phyloP scores from a whole-genome alignment of 2,888 invertebrate species.

The Mimas tiliae region DNA sequence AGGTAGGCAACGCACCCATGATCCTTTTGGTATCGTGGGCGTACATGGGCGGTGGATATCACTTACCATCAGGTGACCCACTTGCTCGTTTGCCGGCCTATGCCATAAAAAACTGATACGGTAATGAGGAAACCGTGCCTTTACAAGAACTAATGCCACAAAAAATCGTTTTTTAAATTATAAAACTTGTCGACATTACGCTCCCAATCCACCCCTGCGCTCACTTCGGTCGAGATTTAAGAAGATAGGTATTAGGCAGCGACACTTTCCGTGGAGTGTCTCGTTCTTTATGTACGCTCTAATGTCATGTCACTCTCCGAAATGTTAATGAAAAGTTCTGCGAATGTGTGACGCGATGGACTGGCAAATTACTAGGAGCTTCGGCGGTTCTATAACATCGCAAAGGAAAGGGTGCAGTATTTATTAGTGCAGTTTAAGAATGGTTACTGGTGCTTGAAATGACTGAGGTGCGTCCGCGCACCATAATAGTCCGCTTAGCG shows the following conservation, averaged over 20 bases:
- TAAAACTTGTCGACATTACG: background rate
- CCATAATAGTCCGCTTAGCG: too few relatives aligned
- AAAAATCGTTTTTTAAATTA: too few relatives aligned
- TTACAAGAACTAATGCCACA: too few relatives aligned
- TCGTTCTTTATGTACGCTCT: constrained; percentile 56
- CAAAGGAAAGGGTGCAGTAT: constrained; percentile 1
- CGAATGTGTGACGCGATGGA: constrained; percentile 32
- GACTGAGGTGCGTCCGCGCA: too few relatives aligned
- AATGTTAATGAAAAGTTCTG: constrained; percentile 57
- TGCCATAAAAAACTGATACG: too few relatives aligned
- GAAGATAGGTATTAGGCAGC: constrained; percentile 65
- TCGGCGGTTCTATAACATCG: background rate
- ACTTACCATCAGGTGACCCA: too few relatives aligned
- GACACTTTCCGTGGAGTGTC: constrained; percentile 50
- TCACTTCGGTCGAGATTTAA: constrained; percentile 65
- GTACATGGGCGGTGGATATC: too few relatives aligned
- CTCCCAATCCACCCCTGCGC: constrained; percentile 41
- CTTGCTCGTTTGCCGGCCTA: too few relatives aligned
- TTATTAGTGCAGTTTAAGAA: background rate
- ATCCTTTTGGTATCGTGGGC: too few relatives aligned
- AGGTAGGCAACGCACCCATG: too few relatives aligned
- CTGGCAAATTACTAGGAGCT: constrained; percentile 37
- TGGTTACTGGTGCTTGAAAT: background rate
- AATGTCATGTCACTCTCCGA: constrained; percentile 54
- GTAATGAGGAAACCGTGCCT: too few relatives aligned